These are phyloP conservation scores for Thamnophis sirtalis DNA, from an alignment of 2,113 vertebrate genomes.

Conservation along the genomic window DNA sequence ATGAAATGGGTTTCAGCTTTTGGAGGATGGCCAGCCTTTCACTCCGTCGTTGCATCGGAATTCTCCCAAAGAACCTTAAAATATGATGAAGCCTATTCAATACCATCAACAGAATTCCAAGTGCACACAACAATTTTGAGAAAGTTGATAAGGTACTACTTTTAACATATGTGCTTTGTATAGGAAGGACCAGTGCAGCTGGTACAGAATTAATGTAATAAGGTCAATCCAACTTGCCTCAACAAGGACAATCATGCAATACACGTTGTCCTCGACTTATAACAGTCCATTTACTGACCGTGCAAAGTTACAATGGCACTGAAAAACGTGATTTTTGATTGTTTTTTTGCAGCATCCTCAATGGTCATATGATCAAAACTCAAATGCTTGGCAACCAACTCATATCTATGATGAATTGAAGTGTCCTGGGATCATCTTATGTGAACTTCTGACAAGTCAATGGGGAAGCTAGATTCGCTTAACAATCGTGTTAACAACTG, in stretches of 20 bases:
- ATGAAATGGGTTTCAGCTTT: neutral
- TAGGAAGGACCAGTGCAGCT: neutral
- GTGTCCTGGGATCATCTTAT: neutral
- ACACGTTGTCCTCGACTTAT: neutral
- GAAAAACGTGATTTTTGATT: neutral
- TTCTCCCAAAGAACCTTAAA: neutral
- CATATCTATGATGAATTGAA: neutral
- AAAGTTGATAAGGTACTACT: neutral
- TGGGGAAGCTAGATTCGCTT: neutral
- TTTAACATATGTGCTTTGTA: neutral
- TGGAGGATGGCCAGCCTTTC: neutral
- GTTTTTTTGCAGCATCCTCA: neutral
- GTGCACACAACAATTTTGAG: neutral
- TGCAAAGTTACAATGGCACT: neutral
- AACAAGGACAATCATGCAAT: neutral
- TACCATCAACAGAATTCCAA: neutral
- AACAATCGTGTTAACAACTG: neutral
- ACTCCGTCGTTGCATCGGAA: neutral
- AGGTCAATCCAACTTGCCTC: neutral
- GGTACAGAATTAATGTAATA: neutral
- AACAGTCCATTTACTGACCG: neutral
- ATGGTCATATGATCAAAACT: neutral
- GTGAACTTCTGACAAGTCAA: neutral
- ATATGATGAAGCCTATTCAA: neutral
- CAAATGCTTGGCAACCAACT: rapidly evolving